These are phyloP conservation scores for Limenitis camilla DNA, from an alignment of 2,888 invertebrate species.

Conservation along the genomic window DNA sequence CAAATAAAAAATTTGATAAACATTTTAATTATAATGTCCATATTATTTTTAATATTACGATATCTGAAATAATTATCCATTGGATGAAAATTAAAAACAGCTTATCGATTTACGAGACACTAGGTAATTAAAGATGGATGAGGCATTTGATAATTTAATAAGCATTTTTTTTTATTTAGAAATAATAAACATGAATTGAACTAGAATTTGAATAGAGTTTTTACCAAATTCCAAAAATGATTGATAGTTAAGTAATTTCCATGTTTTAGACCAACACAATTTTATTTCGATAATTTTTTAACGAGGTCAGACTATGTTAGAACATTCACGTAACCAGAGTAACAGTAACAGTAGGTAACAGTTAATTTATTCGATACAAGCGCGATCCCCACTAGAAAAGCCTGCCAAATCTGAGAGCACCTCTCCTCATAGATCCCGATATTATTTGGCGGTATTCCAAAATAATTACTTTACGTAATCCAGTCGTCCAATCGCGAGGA, in stretches of 20 bases:
- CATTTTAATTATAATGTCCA: not conserved
- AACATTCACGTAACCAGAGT: not conserved
- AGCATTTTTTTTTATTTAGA: not conserved
- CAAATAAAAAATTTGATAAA: not conserved
- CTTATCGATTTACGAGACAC: not conserved
- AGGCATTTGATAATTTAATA: not conserved
- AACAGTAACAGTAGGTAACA: conserved; percentile 9
- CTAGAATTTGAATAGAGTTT: no score
- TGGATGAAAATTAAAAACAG: not conserved
- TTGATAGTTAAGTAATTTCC: no score
- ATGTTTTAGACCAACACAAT: no score
- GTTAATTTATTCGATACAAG: conserved; percentile 22
- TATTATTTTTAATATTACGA: not conserved
- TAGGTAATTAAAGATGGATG: not conserved
- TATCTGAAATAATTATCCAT: not conserved
- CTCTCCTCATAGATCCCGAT: conserved; percentile 43
- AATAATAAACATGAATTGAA: not conserved
- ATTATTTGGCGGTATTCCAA: conserved; percentile 65
- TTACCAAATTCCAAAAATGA: no score
- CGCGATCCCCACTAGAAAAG: conserved; percentile 25
- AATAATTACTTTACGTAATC: conserved; percentile 69
- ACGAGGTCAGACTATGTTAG: not conserved
- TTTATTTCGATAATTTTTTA: no score
- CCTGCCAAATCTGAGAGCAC: conserved; percentile 53
- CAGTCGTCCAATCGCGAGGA: conserved; percentile 36